Base-by-base conservation (phyloP, 2,888 invertebrate species). In the Perizoma affinitatum region DNA sequence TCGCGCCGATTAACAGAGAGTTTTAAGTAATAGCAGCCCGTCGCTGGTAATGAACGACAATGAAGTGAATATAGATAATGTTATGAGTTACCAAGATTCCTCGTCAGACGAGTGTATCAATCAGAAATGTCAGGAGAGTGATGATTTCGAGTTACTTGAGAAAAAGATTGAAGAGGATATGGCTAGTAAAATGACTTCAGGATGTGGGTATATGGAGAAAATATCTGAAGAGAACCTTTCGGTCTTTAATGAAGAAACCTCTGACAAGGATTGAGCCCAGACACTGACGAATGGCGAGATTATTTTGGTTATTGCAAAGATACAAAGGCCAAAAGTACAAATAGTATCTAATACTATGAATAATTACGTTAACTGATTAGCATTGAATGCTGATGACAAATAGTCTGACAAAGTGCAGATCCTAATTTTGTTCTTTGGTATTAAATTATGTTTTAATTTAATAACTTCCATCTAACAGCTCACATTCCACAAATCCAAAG, bases 221-320 rank as follows among this genome's bases (percentile, higher is more conserved):
- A 92, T 92, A 63, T 92, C 91, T 0, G 91, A 91, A 60, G 91
- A 92, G 53, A 90, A 90, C 62, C 79, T 91, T 4, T 82, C 88
- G 0, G 68, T 72, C 4, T 65, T 86, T 4, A 83, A 80, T 38
- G 90, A 90, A n/a, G 86, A 88, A 0, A 44, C 53, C 2, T 57
- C 66, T 4, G 78, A 78, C 11, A 75, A 71, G 65, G 75, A 79
- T 52, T 76, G 72, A 44, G 42, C 10, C 10, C 44, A 36, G 38
- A 43, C 55, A 35, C 49, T 5, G 49, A 33, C 36, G n/a, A n/a
- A n/a, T n/a, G n/a, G n/a, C n/a, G n/a, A n/a, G n/a, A n/a, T n/a
- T n/a, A n/a, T n/a, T n/a, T n/a, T n/a, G n/a, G n/a, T n/a, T n/a
- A n/a, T n/a, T 36, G 6, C 38, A 40, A 56, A 55, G 47, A 60